Conservation (phyloP, 2,797 vertebrate genomes). For the Cyclopterus lumpus region DNA sequence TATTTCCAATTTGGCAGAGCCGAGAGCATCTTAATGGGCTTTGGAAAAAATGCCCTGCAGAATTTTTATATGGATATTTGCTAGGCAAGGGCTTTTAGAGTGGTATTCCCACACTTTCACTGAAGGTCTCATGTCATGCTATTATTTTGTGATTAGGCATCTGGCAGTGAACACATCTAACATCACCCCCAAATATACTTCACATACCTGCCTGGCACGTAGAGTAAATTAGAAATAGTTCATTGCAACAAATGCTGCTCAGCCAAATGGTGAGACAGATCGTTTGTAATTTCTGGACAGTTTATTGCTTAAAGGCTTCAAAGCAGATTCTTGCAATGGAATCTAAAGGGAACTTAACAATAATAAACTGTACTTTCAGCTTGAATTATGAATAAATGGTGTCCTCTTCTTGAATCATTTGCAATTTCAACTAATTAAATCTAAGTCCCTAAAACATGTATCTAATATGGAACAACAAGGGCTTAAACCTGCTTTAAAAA, state of each 20-base stretch:
- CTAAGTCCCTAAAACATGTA: not conserved
- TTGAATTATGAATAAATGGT: slow-evolving; percentile 7
- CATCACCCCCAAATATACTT: slow-evolving; percentile 27
- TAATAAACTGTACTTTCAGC: not conserved
- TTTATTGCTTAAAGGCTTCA: slow-evolving; percentile 7
- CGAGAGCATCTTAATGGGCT: slow-evolving; percentile 72
- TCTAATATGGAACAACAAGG: not conserved
- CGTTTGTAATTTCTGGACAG: not conserved
- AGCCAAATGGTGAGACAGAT: slow-evolving; percentile 23
- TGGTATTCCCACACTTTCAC: slow-evolving; percentile 56
- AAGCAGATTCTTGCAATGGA: slow-evolving; percentile 2
- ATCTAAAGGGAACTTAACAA: not conserved
- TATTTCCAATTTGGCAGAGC: slow-evolving; percentile 76
- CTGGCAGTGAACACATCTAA: slow-evolving; percentile 38
- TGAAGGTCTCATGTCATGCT: slow-evolving; percentile 52
- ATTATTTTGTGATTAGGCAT: slow-evolving; percentile 66
- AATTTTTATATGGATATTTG: slow-evolving; percentile 65
- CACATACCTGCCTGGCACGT: slow-evolving; percentile 21
- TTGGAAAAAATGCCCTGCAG: slow-evolving; percentile 50
- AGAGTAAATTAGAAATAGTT: slow-evolving; percentile 21
- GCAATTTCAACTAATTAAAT: slow-evolving; percentile 3
- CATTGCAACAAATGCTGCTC: not conserved
- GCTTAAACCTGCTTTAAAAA: not conserved
- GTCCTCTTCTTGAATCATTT: slow-evolving; percentile 4
- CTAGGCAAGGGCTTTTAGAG: slow-evolving; percentile 46